These are phyloP conservation scores for Sericinus montela DNA, from an alignment of 2,888 invertebrate genomes.

Conservation along the genomic window DNA sequence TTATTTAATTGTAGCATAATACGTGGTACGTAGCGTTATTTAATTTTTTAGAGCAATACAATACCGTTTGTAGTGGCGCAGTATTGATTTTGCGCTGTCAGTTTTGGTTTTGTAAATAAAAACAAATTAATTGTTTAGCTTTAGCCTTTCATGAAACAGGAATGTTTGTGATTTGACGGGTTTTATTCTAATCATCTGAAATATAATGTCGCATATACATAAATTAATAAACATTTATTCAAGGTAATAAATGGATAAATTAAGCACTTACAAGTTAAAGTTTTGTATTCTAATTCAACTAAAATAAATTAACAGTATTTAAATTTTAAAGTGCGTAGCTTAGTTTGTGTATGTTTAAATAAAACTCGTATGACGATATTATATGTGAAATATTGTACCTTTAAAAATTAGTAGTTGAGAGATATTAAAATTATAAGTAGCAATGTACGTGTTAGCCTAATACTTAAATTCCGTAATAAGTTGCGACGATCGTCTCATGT, in stretches of 20 bases:
- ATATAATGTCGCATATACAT: not conserved
- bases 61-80: constrained; percentile 48
- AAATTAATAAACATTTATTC: no score
- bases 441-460: constrained; percentile 28
- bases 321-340: no score
- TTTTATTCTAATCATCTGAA: constrained; percentile 11
- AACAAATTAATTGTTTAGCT: constrained; percentile 17
- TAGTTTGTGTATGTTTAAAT: constrained; percentile 13
- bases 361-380: constrained; percentile 54
- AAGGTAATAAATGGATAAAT: no score
- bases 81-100: constrained; percentile 35
- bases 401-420: constrained; percentile 30
- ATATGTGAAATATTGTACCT: constrained; percentile 62
- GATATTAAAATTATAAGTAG: constrained; percentile 49
- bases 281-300: no score
- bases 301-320: no score
- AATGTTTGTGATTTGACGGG: constrained; percentile 5
- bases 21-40: constrained; percentile 56
- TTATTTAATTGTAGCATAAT: constrained; percentile 66
- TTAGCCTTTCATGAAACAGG: not conserved
- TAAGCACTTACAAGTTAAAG: no score
- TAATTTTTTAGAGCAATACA: constrained; percentile 62
- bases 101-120: constrained; percentile 30
- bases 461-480: constrained; percentile 31
- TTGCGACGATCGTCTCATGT: constrained; percentile 31